Evolutionary conservation across 2,888 invertebrate genomes (phyloP).

Genomic region (Caenorhabditis sulstoni): DNA sequence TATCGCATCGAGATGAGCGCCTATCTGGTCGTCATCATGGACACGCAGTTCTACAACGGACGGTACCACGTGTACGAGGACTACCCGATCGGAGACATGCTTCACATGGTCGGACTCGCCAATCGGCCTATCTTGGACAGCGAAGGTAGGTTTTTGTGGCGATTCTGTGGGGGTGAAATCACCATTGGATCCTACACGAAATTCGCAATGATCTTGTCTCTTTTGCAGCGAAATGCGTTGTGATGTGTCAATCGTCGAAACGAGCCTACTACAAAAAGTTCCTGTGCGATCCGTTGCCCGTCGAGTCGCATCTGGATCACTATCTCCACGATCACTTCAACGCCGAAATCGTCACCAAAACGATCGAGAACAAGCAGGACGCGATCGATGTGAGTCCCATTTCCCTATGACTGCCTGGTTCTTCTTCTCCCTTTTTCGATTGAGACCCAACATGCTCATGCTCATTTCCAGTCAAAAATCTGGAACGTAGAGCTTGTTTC

Average conservation of each 20-base stretch:
- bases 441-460: too few relatives aligned
- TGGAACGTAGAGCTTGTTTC: too few relatives aligned
- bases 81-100: conserved; percentile 95
- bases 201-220: too few relatives aligned
- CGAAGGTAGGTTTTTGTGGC: too few relatives aligned
- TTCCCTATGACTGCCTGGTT: too few relatives aligned
- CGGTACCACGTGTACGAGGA: conserved; percentile 90
- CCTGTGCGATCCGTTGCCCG: conserved; percentile 94
- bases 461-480: too few relatives aligned
- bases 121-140: conserved; percentile 93
- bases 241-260: conserved; percentile 97
- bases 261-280: conserved; percentile 99
- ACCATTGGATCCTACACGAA: too few relatives aligned
- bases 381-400: conserved; percentile 90
- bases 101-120: conserved; percentile 97
- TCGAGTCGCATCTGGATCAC: conserved; percentile 98
- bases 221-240: conserved; percentile 88
- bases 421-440: too few relatives aligned
- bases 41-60: conserved; percentile 93
- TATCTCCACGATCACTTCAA: conserved; percentile 99
- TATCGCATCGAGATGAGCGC: conserved; percentile 92
- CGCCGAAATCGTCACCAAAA: conserved; percentile 99
- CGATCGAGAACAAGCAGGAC: conserved; percentile 99
- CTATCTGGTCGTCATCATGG: conserved; percentile 96
- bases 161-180: too few relatives aligned